Base-by-base conservation (phyloP, 2,888 invertebrate species). In the Spatulosminthurus flaviceps region DNA sequence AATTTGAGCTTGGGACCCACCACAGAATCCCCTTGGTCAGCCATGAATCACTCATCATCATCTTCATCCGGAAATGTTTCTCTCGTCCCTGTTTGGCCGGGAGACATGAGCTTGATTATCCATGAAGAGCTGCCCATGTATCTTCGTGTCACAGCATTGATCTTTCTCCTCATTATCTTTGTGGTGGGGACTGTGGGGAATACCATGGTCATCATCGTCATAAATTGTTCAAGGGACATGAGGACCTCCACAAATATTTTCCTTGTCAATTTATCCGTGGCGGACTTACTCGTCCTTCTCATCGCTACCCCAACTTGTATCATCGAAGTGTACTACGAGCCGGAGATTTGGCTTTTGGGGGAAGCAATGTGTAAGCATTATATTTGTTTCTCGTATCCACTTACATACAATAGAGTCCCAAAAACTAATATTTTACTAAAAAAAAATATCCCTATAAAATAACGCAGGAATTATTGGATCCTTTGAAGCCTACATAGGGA, bases 221-320 rank as follows among this genome's bases (percentile, higher is more conserved):
- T 97, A 85, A 78, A 82, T 73, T 82, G 79, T 64, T 95, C 95
- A 67, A 94, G 95, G 87, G 96, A 97, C 87, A 95, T 97, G 95
- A 91, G 95, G 87, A 96, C 95, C 87, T 95, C 96, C 73, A 97
- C 97, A 81, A 96, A 97, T 88, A 95, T 96, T 86, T 97, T 97
- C 88, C 90, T 76, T 0, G 94, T 96, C 88, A 97, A 97, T 88
- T 89, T 97, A 87, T 95, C 95, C 87, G 92, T 96, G 61, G 96
- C 96, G 22, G 97, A 97, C 88, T 89, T 97, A 85, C 92, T 96
- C 90, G 95, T 97, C 85, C 89, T 97, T 85, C 89, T 96, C 81
- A 93, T 97, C 81, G 97, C 96, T 87, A 95, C 96, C 78, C 97
- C 97, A 1, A 95, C 96, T 0, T 95, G 95, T 29, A 90, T 97